These are phyloP conservation scores for Leptodirus hochenwartii DNA, from an alignment of 2,888 invertebrate genomes.

Conservation along the genomic window DNA sequence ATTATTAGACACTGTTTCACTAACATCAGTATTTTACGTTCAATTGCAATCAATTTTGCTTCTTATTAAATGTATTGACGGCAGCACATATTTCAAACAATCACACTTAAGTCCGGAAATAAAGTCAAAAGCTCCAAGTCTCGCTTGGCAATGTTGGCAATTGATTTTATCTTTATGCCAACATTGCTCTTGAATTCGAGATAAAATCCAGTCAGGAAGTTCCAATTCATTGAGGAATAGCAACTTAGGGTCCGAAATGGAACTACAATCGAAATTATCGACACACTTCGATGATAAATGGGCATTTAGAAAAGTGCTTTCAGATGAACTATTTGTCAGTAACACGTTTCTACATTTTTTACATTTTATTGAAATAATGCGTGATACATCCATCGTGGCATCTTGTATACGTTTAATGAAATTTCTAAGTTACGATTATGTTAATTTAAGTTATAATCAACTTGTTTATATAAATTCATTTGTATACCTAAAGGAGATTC, in stretches of 20 bases:
- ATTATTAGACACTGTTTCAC: constrained; percentile 4
- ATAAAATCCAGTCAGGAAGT: constrained; percentile 36
- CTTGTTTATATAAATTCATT: too few species aligned
- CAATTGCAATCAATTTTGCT: constrained; percentile 38
- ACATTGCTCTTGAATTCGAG: constrained; percentile 32
- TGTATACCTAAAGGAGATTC: too few species aligned
- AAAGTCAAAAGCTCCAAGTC: constrained; percentile 49
- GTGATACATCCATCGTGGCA: too few species aligned
- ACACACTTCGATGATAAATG: constrained; percentile 14
- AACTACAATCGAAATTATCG: constrained; percentile 13
- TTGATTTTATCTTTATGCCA: constrained; percentile 51
- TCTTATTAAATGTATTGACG: constrained; percentile 39
- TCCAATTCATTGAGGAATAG: constrained; percentile 37
- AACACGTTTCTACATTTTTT: constrained; percentile 21
- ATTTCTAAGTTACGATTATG: too few species aligned
- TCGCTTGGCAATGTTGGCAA: constrained; percentile 39
- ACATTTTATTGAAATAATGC: constrained; percentile 20
- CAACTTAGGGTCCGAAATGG: constrained; percentile 16
- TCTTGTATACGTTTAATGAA: too few species aligned
- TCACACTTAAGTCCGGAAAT: constrained; percentile 41
- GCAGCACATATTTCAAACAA: constrained; percentile 35
- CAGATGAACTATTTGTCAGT: constrained; percentile 14
- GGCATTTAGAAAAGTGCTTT: constrained; percentile 17
- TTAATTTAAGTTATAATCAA: too few species aligned
- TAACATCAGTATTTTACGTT: constrained; percentile 3